Evolutionary conservation across 2,888 invertebrate species (phyloP), one percentile per base, ranked within the genome.

Genomic region (Nomada ruficornis): DNA sequence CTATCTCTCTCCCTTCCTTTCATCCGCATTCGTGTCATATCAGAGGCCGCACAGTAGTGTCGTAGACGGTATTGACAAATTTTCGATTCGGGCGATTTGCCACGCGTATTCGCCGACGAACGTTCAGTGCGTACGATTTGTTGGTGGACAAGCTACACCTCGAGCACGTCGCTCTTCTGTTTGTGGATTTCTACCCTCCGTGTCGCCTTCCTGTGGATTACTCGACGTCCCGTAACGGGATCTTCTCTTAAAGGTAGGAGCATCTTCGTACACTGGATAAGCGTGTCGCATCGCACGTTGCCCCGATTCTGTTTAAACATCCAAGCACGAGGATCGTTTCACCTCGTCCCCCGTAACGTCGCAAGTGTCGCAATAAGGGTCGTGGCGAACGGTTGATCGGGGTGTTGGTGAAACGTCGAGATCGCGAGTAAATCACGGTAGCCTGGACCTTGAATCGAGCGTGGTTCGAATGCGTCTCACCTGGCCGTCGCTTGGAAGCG

Each of bases 81-180:
- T 36, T 36, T 36, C n/a, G 20, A 5, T 36, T 29, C 70, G 52
- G 57, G 64, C 50, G n/a, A 47, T 36, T 5, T 36, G 36, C 36
- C 11, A 47, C 70, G 64, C 29, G 52, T 42, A 50, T 52, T 65
- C 74, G 36, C 71, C 47, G 54, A 69, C 76, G 67, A 42, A 75
- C 85, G 29, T 85, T 86, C 68, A 86, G 88, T 88, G 88, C 80
- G 86, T 74, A 85, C 77, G 71, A 83, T 52, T 85, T 78, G 72
- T 85, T 86, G 86, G 83, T 86, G 83, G 82, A 73, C 71, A 64
- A 77, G 54, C 73, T 15, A 69, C 59, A 47, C 67, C 44, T 47
- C 71, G 52, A 50, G 73, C 64, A 52, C 54, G 52, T 44, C 47
- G 60, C 60, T 75, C 55, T 65, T 74, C 76, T n/a, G 54, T 75